Percentiles rank a stretch among this genome's conserved stretches.
Evolutionary conservation across 2,888 invertebrate species (phyloP).

Genomic region (Lochmaea capreae): DNA sequence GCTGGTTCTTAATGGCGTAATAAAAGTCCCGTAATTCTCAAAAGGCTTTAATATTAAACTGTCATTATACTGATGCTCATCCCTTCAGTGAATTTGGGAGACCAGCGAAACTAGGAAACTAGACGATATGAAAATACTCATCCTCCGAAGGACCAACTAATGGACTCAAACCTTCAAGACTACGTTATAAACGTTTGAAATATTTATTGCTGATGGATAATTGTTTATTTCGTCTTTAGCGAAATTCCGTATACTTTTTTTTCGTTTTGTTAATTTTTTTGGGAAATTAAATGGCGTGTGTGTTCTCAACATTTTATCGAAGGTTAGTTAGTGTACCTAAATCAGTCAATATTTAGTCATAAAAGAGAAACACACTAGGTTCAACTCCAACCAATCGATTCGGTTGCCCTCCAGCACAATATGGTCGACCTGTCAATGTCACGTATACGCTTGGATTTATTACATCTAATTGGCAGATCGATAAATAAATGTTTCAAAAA

Average conservation of each 20-base stretch:
- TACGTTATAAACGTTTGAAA: background rate
- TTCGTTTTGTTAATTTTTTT: too few relatives aligned
- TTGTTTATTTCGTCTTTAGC: background rate
- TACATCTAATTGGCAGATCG: too few relatives aligned
- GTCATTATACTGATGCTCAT: background rate
- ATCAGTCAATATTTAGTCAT: too few relatives aligned
- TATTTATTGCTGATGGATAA: background rate
- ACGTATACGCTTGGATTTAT: too few relatives aligned
- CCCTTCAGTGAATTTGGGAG: background rate
- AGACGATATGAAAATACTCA: background rate
- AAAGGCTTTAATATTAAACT: background rate
- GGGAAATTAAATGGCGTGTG: too few relatives aligned
- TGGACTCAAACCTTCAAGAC: background rate
- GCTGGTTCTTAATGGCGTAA: background rate
- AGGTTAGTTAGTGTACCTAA: too few relatives aligned
- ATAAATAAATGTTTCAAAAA: too few relatives aligned
- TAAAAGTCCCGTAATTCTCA: background rate
- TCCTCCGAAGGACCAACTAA: background rate
- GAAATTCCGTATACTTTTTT: background rate
- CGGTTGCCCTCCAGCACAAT: too few relatives aligned
- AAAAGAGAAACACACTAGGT: too few relatives aligned
- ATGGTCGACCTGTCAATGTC: too few relatives aligned
- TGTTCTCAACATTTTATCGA: too few relatives aligned
- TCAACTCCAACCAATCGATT: too few relatives aligned
- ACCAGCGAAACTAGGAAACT: background rate